phyloP scores from a whole-genome alignment of 2,888 invertebrate species.

The Heterodera filipjevi region DNA sequence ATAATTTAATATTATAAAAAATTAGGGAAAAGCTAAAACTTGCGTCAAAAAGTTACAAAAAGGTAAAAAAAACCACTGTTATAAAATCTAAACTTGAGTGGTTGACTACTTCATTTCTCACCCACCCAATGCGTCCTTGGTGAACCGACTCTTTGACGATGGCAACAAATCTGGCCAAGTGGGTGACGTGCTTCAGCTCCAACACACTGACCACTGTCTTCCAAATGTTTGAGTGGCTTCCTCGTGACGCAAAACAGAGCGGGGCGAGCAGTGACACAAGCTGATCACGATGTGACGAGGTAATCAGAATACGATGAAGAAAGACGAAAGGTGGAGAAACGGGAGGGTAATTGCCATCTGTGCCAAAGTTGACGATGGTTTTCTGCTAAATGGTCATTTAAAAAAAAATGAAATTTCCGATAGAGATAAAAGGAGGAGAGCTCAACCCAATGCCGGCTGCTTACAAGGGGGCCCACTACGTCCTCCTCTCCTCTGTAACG shows the following conservation, averaged over 20 bases:
- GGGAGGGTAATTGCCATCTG: neutral
- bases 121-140: conserved; percentile 19
- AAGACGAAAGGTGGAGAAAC: neutral
- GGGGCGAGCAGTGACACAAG: conserved; percentile 19
- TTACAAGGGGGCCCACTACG: no score
- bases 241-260: conserved; percentile 5
- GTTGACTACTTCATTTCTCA: no score
- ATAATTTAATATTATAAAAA: no score
- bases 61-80: no score
- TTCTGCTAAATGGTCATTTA: no score
- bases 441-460: no score
- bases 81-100: no score
- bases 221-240: conserved; percentile 20
- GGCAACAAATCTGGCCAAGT: conserved; percentile 4
- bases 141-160: conserved; percentile 1
- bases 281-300: neutral
- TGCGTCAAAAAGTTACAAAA: no score
- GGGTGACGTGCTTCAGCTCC: conserved; percentile 1
- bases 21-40: no score
- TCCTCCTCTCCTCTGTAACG: no score
- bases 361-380: neutral
- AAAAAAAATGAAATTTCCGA: no score
- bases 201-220: conserved; percentile 20
- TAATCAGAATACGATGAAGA: conserved; percentile 8
- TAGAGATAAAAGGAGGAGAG: no score